Conservation (phyloP, 2,113 vertebrate genomes). For the Cyphomyrus discorhynchus region DNA sequence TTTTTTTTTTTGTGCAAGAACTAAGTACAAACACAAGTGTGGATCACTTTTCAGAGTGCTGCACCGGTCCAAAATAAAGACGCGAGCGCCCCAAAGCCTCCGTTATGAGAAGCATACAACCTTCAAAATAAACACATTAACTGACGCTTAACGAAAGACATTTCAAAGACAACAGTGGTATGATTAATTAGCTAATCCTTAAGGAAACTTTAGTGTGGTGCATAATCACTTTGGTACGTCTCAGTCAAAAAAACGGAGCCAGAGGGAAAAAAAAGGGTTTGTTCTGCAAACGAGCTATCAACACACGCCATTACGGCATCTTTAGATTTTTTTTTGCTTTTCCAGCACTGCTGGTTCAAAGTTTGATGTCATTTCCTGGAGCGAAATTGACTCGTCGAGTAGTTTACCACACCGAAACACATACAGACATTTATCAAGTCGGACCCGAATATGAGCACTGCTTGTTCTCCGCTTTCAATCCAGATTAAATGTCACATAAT, state of each 20-base stretch:
- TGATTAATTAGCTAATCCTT: conserved; percentile 53
- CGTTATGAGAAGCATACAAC: conserved; percentile 29
- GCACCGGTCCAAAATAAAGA: neutral
- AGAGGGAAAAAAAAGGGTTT: conserved; percentile 27
- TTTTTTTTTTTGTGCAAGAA: neutral
- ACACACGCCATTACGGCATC: conserved; percentile 50
- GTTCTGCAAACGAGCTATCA: conserved; percentile 64
- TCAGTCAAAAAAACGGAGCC: conserved; percentile 33
- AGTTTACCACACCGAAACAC: conserved; percentile 23
- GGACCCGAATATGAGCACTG: conserved; percentile 49
- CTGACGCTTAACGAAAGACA: conserved; percentile 43
- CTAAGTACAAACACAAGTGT: neutral
- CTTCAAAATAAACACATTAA: conserved; percentile 47
- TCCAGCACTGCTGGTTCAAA: conserved; percentile 53
- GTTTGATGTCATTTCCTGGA: conserved; percentile 64
- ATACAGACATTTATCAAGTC: conserved; percentile 56
- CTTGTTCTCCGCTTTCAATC: conserved; percentile 57
- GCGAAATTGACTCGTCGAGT: conserved; percentile 51
- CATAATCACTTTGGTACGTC: conserved; percentile 28
- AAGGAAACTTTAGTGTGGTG: conserved; percentile 31
- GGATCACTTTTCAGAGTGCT: neutral
- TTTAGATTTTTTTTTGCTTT: conserved; percentile 52
- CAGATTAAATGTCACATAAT: conserved; percentile 63
- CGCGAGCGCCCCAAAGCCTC: neutral
- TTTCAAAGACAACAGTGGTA: conserved; percentile 37